Evolutionary conservation across 1,140 invertebrate species (phyloP), one percentile per base, ranked within the genome.

Genomic region (Colletes gigas): DNA sequence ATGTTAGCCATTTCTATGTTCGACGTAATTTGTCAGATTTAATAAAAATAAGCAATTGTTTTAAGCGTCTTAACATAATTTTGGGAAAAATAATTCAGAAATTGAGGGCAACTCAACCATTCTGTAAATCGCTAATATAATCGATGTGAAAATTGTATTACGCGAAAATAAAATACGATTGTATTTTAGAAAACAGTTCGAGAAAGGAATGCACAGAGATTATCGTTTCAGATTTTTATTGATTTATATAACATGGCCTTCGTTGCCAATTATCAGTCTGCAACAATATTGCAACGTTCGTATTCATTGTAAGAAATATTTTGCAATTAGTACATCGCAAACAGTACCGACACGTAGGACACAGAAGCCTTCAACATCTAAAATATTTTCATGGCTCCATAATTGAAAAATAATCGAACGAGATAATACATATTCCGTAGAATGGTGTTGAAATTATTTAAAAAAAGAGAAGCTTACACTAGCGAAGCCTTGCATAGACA

Each of bases 401-500:
- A 21, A 66, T 52, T 44, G 52, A n/a, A 39, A 8, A 19, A 41
- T 68, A 30, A 30, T 30, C 30, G 30, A 30, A 30, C 30, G 30
- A 30, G 30, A 30, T 30, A 30, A 30, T 30, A 30, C 30, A 30
- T 30, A 30, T 30, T 30, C 30, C 30, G 30, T 30, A 30, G 8
- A 5, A 7, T 30, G 15, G 17, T 12, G 8, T 7, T 44, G 10
- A 50, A 12, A 50, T 30, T 39, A 60, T 47, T 60, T 30, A 30
- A 30, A 30, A 30, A 30, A 72, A 17, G 21, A 12, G 54, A 50
- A 41, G 39, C 84, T 79, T 84, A 86, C 86, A 10, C 19, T 71
- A 41, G 82, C 30, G 55, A 87, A 87, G n/a, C 75, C 44, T 70
- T 78, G 14, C 10, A 86, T 21, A 3, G 86, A 87, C 39, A 87